These are phyloP conservation scores for Thalpophila matura DNA, from an alignment of 2,888 invertebrate genomes.

Conservation along the genomic window DNA sequence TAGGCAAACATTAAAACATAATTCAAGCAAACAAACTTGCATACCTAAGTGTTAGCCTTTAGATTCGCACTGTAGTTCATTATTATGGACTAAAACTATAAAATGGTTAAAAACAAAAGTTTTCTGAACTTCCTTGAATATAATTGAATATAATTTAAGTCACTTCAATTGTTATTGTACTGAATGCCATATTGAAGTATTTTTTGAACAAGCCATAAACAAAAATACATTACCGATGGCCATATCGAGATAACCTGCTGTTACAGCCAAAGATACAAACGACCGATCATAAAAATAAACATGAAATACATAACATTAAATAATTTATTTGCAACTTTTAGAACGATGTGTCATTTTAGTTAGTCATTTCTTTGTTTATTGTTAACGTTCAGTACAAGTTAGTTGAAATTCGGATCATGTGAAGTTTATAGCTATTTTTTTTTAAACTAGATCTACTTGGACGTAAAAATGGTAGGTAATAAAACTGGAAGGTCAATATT, in stretches of 20 bases:
- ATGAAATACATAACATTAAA: slow-evolving; percentile 41
- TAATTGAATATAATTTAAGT: too few species aligned
- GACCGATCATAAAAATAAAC: slow-evolving; percentile 44
- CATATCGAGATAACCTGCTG: slow-evolving; percentile 49
- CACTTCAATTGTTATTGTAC: too few species aligned
- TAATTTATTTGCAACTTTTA: slow-evolving; percentile 48
- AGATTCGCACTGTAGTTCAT: too few species aligned
- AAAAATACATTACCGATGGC: slow-evolving; percentile 40
- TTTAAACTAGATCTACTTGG: slow-evolving; percentile 63
- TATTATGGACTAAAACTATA: too few species aligned
- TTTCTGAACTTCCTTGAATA: too few species aligned
- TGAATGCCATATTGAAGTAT: not conserved
- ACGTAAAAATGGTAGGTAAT: slow-evolving; percentile 73
- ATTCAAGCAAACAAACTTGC: too few species aligned
- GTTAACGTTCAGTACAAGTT: slow-evolving; percentile 20
- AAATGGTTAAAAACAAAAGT: too few species aligned
- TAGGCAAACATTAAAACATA: too few species aligned
- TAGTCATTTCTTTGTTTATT: slow-evolving; percentile 63
- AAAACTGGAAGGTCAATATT: slow-evolving; percentile 81
- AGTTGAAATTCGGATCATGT: slow-evolving; percentile 69
- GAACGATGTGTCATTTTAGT: slow-evolving; percentile 62
- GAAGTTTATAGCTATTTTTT: slow-evolving; percentile 73
- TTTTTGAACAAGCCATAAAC: slow-evolving; percentile 28
- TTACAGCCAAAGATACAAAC: slow-evolving; percentile 32
- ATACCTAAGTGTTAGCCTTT: too few species aligned